These are phyloP conservation scores for Raja brachyura DNA, from an alignment of 2,113 vertebrate species.

Conservation along the genomic window DNA sequence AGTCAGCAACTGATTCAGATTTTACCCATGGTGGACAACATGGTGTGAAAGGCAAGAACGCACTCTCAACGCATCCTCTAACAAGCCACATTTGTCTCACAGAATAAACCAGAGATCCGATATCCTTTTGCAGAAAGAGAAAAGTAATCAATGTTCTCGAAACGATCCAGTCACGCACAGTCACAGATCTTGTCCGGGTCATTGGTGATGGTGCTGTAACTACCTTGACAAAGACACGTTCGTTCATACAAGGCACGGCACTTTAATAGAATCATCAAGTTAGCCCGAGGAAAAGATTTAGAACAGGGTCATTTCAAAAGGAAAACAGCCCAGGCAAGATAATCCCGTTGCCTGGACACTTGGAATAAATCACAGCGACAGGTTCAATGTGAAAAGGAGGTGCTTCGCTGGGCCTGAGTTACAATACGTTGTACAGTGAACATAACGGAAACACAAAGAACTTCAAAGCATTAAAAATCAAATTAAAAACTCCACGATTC, in stretches of 20 bases:
- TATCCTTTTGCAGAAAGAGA: background rate
- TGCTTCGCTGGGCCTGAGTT: background rate
- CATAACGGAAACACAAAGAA: background rate
- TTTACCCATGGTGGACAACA: background rate
- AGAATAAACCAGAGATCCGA: background rate
- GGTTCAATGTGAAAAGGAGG: slow-evolving; percentile 5
- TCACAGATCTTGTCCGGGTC: too few relatives aligned
- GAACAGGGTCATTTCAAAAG: slow-evolving; percentile 5
- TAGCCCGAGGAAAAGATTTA: slow-evolving; percentile 9
- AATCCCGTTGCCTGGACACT: slow-evolving; percentile 13
- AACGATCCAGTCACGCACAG: background rate
- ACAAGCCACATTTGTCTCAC: background rate
- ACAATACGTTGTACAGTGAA: background rate
- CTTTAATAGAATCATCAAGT: background rate
- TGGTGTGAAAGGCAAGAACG: background rate
- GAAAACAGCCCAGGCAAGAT: slow-evolving; percentile 2
- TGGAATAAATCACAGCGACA: background rate
- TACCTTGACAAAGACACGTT: background rate
- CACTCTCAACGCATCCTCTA: background rate
- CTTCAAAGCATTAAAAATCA: background rate
- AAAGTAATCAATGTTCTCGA: background rate
- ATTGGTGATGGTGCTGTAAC: background rate
- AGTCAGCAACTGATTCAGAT: background rate
- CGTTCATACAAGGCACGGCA: background rate
- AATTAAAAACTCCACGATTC: too few relatives aligned